Evolutionary conservation across 2,797 vertebrate species (phyloP).

Genomic region (Leuciscus waleckii): DNA sequence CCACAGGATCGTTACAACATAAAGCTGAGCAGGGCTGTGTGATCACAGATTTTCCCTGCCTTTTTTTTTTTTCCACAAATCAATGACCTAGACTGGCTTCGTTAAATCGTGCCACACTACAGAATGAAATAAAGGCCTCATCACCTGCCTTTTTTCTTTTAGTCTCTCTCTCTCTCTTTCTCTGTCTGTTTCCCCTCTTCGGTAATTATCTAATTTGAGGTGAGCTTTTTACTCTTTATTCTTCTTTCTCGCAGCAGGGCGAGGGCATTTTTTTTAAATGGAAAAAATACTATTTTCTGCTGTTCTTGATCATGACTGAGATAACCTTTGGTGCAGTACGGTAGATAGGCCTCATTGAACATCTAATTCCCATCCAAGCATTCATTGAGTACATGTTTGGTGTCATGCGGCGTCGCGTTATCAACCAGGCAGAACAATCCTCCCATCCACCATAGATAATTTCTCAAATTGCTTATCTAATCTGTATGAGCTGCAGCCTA

Average conservation of each 20-base stretch:
- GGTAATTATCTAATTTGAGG: constrained; percentile 53
- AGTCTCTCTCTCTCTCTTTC: constrained; percentile 13
- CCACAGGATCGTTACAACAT: constrained; percentile 54
- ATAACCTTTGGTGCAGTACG: neutral
- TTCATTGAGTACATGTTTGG: neutral
- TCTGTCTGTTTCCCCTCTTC: constrained; percentile 32
- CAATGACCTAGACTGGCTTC: constrained; percentile 62
- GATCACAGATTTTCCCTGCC: constrained; percentile 55
- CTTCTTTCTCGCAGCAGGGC: constrained; percentile 1
- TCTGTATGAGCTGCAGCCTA: too few relatives aligned
- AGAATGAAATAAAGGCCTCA: constrained; percentile 47
- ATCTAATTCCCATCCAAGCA: neutral
- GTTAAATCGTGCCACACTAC: constrained; percentile 35
- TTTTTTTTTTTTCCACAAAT: constrained; percentile 69
- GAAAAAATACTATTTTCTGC: neutral
- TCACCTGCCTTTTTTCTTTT: constrained; percentile 41
- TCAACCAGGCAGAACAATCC: too few relatives aligned
- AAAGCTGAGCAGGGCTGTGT: constrained; percentile 38
- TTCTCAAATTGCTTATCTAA: too few relatives aligned
- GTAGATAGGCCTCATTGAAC: constrained; percentile 3
- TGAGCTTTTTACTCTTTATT: constrained; percentile 45
- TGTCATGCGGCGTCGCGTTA: too few relatives aligned
- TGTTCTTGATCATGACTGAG: constrained; percentile 18
- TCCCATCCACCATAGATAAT: too few relatives aligned
- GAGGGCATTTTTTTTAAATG: constrained; percentile 36